These are phyloP conservation scores for Eupelmus urozonus DNA, from an alignment of 2,888 invertebrate species.

Conservation along the genomic window DNA sequence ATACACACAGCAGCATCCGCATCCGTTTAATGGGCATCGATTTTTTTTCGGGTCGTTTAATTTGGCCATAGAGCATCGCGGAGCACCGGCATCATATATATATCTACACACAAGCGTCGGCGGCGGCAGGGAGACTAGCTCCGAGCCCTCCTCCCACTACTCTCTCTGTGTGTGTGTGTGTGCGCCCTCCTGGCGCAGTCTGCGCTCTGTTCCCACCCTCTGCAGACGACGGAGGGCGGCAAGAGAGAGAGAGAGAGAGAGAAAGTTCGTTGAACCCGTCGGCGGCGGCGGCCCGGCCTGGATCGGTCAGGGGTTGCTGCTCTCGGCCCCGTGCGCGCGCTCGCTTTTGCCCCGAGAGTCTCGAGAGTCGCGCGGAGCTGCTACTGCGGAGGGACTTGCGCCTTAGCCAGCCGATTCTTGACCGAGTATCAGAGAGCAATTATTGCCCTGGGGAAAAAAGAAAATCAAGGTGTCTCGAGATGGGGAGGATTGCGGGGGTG, in stretches of 20 bases:
- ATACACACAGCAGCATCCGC: constrained; percentile 31
- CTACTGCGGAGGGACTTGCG: too few species aligned
- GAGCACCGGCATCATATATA: neutral
- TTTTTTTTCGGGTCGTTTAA: constrained; percentile 61
- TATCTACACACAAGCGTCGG: neutral
- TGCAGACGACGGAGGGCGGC: neutral
- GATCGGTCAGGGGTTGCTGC: constrained; percentile 64
- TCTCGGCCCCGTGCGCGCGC: constrained; percentile 12
- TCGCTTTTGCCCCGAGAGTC: constrained; percentile 54
- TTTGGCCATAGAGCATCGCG: constrained; percentile 41
- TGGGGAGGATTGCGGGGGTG: too few species aligned
- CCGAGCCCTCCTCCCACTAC: neutral
- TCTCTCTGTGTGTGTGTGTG: neutral
- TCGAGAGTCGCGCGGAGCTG: constrained; percentile 43
- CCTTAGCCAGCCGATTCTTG: constrained; percentile 35
- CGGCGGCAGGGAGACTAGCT: neutral
- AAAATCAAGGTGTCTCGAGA: neutral
- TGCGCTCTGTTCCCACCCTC: neutral
- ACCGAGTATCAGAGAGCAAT: constrained; percentile 48
- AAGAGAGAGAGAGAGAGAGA: constrained; percentile 1
- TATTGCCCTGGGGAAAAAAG: constrained; percentile 10
- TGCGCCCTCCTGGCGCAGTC: neutral
- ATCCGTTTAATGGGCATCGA: constrained; percentile 60
- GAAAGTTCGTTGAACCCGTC: constrained; percentile 63
- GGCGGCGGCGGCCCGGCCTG: constrained; percentile 59